Percentiles rank a stretch among this genome's conserved stretches.
These are phyloP conservation scores for Psittacula echo DNA, from an alignment of 2,797 vertebrate genomes.

Conservation along the genomic window DNA sequence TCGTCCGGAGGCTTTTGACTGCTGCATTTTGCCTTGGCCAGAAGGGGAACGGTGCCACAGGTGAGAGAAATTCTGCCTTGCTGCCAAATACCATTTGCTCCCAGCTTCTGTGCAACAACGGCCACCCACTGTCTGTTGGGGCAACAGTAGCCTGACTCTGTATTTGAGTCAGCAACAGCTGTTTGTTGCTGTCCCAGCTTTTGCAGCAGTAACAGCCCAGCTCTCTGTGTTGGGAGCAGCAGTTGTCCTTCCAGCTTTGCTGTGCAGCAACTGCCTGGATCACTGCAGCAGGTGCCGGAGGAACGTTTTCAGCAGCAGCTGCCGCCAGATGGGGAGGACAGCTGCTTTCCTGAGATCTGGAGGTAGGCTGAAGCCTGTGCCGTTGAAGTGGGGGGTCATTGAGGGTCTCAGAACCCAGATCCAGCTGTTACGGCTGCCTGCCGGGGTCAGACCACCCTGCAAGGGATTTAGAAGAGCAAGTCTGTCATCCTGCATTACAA, in stretches of 20 bases:
- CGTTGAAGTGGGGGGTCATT: background rate
- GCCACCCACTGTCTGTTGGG: background rate
- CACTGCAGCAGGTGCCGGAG: conserved; percentile 29
- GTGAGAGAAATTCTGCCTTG: background rate
- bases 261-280: conserved; percentile 8
- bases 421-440: conserved; percentile 52
- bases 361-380: background rate
- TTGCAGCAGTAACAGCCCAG: background rate
- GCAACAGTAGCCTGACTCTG: background rate
- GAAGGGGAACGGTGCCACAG: background rate
- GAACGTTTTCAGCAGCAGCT: conserved; percentile 24
- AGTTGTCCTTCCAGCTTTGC: background rate
- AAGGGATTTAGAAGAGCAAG: background rate
- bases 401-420: conserved; percentile 14
- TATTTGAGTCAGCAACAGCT: background rate
- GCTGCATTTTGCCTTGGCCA: background rate
- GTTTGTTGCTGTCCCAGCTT: background rate
- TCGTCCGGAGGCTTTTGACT: background rate
- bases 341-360: conserved; percentile 24
- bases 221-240: conserved; percentile 35
- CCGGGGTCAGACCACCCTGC: conserved; percentile 12
- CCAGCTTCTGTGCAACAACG: conserved; percentile 47
- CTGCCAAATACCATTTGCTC: conserved; percentile 9
- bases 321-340: conserved; percentile 57
- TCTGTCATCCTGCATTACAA: background rate